Base-by-base conservation (phyloP, 2,113 vertebrate species). In the Platichthys flesus region DNA sequence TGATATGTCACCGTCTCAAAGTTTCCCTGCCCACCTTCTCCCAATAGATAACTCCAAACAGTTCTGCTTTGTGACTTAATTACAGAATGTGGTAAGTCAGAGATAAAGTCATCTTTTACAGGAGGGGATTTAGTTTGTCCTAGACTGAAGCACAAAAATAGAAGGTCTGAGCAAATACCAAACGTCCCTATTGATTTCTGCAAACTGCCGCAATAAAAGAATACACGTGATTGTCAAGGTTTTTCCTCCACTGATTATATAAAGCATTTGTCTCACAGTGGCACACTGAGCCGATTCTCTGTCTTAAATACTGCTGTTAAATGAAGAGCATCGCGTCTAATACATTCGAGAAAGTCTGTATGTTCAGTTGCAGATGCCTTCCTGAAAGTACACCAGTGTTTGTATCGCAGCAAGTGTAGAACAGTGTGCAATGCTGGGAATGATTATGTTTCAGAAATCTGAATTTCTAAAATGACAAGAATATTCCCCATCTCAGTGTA, bases 21-120 rank as follows among this genome's bases (percentile, higher is more conserved):
- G 71, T 89, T 90, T 85, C 72, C 73, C 77, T 76, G 76, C 70
- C 83, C 81, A 86, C 82, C 76, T 87, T 83, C 49, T 79, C 80
- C 76, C 68, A 31, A 63, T 45, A 85, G 89, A 89, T 85, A 89
- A 82, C 79, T 84, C 67, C 71, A 74, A 85, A 88, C 84, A 88
- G 79, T 84, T 90, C 83, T 83, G 65, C 83, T 83, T 88, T 84
- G 87, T 75, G 82, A 90, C 85, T 90, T 89, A 89, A 90, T 92
- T 92, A 90, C 74, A 80, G 75, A 71, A 78, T 61, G 49, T 76
- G 60, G 82, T 31, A 31, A 31, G 31, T 68, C 71, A 72, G 52
- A 79, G 86, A 90, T 89, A 85, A 92, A 87, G 74, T 71, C 58
- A 73, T 86, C 70, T 81, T 81, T 71, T 85, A 88, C 71, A 70